A percentile compares a stretch with the other conserved stretches of the same genome.
Conservation (phyloP, 1,140 invertebrate genomes). For the Anoplophora glabripennis region DNA sequence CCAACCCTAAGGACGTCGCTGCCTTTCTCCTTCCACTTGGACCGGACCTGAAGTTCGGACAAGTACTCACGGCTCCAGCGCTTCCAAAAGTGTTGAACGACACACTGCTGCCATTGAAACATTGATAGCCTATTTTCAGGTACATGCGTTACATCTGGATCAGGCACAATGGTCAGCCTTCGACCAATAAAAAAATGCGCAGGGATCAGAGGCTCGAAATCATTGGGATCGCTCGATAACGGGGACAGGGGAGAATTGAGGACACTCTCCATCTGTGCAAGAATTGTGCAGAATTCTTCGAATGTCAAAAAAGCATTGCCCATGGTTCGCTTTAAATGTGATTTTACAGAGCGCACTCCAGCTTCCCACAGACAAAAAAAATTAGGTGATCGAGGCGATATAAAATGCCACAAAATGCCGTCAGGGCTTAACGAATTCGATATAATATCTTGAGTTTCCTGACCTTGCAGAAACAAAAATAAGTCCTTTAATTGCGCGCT, state of each 20-base stretch:
- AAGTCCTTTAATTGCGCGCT: conserved; percentile 8
- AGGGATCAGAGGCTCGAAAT: conserved; percentile 13
- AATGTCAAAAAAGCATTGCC: not conserved
- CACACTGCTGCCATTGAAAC: conserved; percentile 7
- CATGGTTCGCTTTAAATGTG: no score
- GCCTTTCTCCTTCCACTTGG: conserved; percentile 15
- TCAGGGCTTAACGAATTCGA: not conserved
- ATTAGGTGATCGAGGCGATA: conserved; percentile 19
- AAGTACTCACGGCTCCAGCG: conserved; percentile 35
- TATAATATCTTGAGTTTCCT: no score
- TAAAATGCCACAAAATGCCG: conserved; percentile 47
- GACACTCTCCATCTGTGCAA: not conserved
- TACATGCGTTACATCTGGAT: conserved; percentile 7
- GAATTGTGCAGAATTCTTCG: conserved; percentile 18
- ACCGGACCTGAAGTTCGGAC: conserved; percentile 18
- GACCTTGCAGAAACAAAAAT: not conserved
- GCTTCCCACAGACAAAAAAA: no score
- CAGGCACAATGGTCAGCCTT: conserved; percentile 7
- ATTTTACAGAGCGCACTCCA: no score
- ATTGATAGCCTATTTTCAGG: conserved; percentile 9
- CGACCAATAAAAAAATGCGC: conserved; percentile 17
- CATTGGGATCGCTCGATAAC: conserved; percentile 12
- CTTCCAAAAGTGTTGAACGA: conserved; percentile 17
- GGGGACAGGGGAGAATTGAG: conserved; percentile 15
- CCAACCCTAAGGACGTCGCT: not conserved